Percentiles rank a stretch among this genome's conserved stretches.
These are phyloP conservation scores for Penaeus vannamei DNA, from an alignment of 1,140 invertebrate species.

Conservation along the genomic window DNA sequence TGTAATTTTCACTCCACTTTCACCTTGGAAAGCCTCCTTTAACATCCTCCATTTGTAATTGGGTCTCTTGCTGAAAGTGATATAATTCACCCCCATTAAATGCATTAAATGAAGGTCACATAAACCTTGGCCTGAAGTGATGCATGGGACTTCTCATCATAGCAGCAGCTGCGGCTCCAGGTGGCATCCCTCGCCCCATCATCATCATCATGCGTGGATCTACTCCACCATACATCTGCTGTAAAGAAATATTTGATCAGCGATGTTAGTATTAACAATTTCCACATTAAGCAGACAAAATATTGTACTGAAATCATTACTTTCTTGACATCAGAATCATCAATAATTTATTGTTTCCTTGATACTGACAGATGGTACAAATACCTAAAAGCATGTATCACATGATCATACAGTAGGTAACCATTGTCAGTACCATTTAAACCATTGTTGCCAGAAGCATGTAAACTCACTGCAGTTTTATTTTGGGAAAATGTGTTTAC, in stretches of 20 bases:
- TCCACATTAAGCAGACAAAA: too few relatives aligned
- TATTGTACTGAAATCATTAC: too few relatives aligned
- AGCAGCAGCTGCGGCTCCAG: slow-evolving; percentile 46
- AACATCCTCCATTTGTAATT: not conserved
- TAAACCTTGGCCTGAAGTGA: slow-evolving; percentile 55
- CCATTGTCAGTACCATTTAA: too few relatives aligned
- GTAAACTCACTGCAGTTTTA: too few relatives aligned
- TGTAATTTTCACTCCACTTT: slow-evolving; percentile 6
- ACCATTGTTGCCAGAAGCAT: too few relatives aligned
- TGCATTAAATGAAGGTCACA: slow-evolving; percentile 51
- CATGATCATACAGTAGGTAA: too few relatives aligned
- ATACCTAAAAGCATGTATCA: too few relatives aligned
- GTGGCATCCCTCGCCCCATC: slow-evolving; percentile 59
- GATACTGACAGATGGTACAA: too few relatives aligned
- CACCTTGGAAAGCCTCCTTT: not conserved
- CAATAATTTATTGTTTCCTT: too few relatives aligned
- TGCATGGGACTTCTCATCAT: slow-evolving; percentile 61
- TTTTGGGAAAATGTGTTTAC: too few relatives aligned
- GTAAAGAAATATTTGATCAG: not conserved
- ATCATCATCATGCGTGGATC: slow-evolving; percentile 63
- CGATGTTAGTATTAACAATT: too few relatives aligned
- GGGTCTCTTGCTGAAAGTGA: slow-evolving; percentile 37
- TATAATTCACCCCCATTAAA: slow-evolving; percentile 7
- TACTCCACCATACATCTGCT: slow-evolving; percentile 56
- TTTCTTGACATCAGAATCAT: too few relatives aligned